These are phyloP conservation scores for Drosophila mojavensis DNA, from an alignment of 1,140 invertebrate genomes.

Conservation along the genomic window DNA sequence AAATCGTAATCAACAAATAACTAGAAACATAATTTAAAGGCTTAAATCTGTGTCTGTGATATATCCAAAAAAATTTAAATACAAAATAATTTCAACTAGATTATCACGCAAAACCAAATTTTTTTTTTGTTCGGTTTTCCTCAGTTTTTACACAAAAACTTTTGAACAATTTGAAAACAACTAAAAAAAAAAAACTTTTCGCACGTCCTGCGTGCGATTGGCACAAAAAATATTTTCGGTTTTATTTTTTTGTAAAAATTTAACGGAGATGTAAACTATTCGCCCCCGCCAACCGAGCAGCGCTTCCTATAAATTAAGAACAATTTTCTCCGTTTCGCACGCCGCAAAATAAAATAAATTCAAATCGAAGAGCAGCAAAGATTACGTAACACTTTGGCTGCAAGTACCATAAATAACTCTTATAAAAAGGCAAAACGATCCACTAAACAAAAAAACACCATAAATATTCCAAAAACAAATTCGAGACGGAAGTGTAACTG, in stretches of 20 bases:
- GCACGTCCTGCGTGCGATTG: not conserved
- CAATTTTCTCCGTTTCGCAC: conserved; percentile 3
- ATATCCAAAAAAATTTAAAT: conserved; percentile 3
- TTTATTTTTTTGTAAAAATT: conserved; percentile 38
- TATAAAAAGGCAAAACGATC: conserved; percentile 29
- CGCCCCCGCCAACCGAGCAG: conserved; percentile 66
- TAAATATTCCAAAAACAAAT: conserved; percentile 30
- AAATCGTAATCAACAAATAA: conserved; percentile 14
- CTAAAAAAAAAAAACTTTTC: not conserved
- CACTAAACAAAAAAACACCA: conserved; percentile 30
- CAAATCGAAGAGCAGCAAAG: conserved; percentile 32
- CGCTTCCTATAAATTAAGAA: conserved; percentile 55
- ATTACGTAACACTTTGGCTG: conserved; percentile 51
- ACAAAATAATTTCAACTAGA: not conserved
- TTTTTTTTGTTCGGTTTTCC: conserved; percentile 6
- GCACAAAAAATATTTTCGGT: too few relatives aligned
- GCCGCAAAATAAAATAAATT: conserved; percentile 20
- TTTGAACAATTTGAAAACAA: not conserved
- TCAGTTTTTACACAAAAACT: not conserved
- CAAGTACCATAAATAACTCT: conserved; percentile 33
- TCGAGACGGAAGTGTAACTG: conserved; percentile 70
- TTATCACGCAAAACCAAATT: not conserved
- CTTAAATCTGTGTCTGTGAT: conserved; percentile 16
- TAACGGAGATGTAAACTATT: conserved; percentile 82
- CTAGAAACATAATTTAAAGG: conserved; percentile 14